Percentiles rank a stretch among this genome's conserved stretches.
Conservation (phyloP, 2,888 invertebrate species). For the Torymus tubicola region DNA sequence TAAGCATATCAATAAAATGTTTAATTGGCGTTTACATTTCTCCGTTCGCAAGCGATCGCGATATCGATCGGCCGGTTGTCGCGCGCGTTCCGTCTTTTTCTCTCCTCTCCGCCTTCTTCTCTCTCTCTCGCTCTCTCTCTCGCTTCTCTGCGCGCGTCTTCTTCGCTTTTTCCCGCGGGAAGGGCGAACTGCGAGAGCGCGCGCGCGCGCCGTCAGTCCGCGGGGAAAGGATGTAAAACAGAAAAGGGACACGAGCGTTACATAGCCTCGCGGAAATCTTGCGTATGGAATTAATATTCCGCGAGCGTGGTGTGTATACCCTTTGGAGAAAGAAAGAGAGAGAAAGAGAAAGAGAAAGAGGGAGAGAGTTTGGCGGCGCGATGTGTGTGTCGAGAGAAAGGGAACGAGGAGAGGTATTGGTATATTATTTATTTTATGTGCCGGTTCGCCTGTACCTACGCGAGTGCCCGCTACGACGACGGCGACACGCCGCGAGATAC, state of each 20-base stretch:
- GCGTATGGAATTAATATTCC: constrained; percentile 51
- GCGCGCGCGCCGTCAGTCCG: constrained; percentile 2
- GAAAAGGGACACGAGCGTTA: constrained; percentile 40
- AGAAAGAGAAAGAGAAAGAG: neutral
- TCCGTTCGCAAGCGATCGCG: constrained; percentile 70
- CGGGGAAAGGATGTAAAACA: constrained; percentile 46
- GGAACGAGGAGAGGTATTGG: constrained; percentile 36
- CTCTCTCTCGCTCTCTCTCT: too few species aligned
- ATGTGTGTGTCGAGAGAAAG: neutral
- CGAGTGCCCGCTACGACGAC: constrained; percentile 12
- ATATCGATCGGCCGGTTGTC: constrained; percentile 66
- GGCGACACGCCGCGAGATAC: constrained; percentile 44
- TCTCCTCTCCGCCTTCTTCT: neutral
- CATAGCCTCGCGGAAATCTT: constrained; percentile 39
- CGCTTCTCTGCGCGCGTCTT: too few species aligned
- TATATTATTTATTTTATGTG: constrained; percentile 55
- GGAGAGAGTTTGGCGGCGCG: neutral
- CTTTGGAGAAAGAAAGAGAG: neutral
- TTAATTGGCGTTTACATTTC: constrained; percentile 75
- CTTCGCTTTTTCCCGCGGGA: constrained; percentile 6
- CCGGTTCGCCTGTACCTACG: neutral
- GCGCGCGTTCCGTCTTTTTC: neutral
- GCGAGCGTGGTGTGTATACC: constrained; percentile 1
- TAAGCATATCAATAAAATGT: constrained; percentile 75
- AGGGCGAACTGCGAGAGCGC: neutral